phyloP scores from a whole-genome alignment of 2,113 vertebrate genomes.

The Alouatta palliata region DNA sequence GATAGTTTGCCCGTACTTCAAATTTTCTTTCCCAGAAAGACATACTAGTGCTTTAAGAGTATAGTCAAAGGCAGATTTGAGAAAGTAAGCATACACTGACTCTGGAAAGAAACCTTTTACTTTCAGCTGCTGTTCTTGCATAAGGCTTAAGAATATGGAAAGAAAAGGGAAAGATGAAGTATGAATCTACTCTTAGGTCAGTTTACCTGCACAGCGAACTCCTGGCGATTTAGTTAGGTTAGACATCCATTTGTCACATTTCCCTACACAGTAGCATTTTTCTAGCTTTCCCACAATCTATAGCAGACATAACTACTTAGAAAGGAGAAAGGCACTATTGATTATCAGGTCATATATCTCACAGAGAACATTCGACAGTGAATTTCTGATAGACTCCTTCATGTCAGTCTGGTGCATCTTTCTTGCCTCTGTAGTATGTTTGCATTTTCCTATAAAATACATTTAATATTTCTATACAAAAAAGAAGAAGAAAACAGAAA shows the following conservation, averaged over 20 bases:
- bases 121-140: slow-evolving; percentile 8
- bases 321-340: slow-evolving; percentile 14
- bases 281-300: neutral
- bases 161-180: slow-evolving; percentile 22
- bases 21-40: slow-evolving; percentile 44
- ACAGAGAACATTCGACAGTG: slow-evolving; percentile 7
- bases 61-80: slow-evolving; percentile 21
- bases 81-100: neutral
- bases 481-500: neutral
- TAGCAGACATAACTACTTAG: slow-evolving; percentile 27
- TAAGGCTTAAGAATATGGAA: neutral
- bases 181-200: neutral
- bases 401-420: neutral
- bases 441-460: slow-evolving; percentile 61
- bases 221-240: neutral
- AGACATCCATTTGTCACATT: slow-evolving; percentile 33
- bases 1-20: neutral
- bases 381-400: slow-evolving; percentile 18
- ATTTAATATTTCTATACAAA: slow-evolving; percentile 1
- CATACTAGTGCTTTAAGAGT: slow-evolving; percentile 9
- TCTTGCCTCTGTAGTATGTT: slow-evolving; percentile 12
- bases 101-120: slow-evolving; percentile 43
- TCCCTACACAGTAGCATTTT: neutral
- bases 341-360: slow-evolving; percentile 1
- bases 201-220: slow-evolving; percentile 46